These are phyloP conservation scores for Delia radicum DNA, from an alignment of 1,140 invertebrate species.

Conservation along the genomic window DNA sequence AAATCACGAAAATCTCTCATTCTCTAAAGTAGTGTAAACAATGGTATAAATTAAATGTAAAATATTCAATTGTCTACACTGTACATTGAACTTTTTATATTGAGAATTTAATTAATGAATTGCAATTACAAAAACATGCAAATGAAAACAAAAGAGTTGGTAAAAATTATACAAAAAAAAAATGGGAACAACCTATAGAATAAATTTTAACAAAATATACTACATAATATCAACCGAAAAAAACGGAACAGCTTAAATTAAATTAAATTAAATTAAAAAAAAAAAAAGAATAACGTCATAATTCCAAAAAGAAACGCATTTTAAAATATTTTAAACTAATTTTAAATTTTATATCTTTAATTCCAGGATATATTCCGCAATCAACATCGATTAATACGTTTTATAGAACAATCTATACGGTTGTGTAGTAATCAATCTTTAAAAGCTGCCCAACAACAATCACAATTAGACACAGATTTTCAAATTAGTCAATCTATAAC, in stretches of 20 bases:
- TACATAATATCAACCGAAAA: too few species aligned
- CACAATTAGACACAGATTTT: constrained; percentile 38
- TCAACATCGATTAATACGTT: constrained; percentile 51
- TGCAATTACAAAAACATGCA: not conserved
- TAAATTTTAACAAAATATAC: not conserved
- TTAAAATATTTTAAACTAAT: not conserved
- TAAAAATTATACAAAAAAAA: not conserved
- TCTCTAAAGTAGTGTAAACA: too few species aligned
- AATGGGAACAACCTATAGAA: not conserved
- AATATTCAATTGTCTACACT: too few species aligned
- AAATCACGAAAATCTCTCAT: too few species aligned
- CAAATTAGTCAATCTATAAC: constrained; percentile 44
- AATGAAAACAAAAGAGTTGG: not conserved
- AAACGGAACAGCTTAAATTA: too few species aligned
- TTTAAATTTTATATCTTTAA: not conserved
- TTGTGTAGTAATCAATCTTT: constrained; percentile 51
- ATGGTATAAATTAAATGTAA: too few species aligned
- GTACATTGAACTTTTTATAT: not conserved
- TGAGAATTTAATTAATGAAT: not conserved
- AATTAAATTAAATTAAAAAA: too few species aligned
- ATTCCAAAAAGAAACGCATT: too few species aligned
- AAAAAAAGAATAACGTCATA: too few species aligned
- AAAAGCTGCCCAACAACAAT: constrained; percentile 38
- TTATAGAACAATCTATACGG: constrained; percentile 51
- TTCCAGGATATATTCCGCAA: constrained; percentile 53